A percentile compares a stretch with the other conserved stretches of the same genome.
These are phyloP conservation scores for Sialis lutaria DNA, from an alignment of 2,888 invertebrate species.

Conservation along the genomic window DNA sequence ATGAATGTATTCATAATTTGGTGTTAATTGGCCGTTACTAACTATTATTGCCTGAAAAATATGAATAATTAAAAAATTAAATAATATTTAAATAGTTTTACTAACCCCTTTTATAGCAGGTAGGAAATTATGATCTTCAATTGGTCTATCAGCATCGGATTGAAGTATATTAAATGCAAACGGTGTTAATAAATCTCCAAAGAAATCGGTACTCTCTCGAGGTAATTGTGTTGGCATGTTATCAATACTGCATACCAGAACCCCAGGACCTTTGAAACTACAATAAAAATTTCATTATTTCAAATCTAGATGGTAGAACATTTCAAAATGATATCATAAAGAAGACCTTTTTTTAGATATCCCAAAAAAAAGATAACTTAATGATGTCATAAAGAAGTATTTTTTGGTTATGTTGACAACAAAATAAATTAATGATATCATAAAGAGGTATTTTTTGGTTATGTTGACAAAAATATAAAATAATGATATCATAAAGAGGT, in stretches of 20 bases:
- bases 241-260: slow-evolving; percentile 98
- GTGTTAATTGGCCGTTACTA: slow-evolving; percentile 83
- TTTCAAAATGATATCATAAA: too few relatives aligned
- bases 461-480: not conserved
- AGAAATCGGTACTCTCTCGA: slow-evolving; percentile 92
- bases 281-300: slow-evolving; percentile 7
- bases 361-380: too few relatives aligned
- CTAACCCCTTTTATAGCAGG: slow-evolving; percentile 52
- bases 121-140: slow-evolving; percentile 60
- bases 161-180: slow-evolving; percentile 76
- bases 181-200: slow-evolving; percentile 83
- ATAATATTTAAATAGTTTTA: slow-evolving; percentile 13
- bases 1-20: slow-evolving; percentile 87
- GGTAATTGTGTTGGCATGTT: slow-evolving; percentile 99
- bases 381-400: too few relatives aligned
- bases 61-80: slow-evolving; percentile 4
- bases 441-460: not conserved
- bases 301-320: not conserved
- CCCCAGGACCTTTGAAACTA: slow-evolving; percentile 90
- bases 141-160: slow-evolving; percentile 61
- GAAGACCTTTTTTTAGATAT: too few relatives aligned
- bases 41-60: slow-evolving; percentile 80
- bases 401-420: too few relatives aligned
- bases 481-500: not conserved
- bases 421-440: too few relatives aligned